Base-by-base conservation (phyloP, 2,113 vertebrate species). In the Salvator merianae region DNA sequence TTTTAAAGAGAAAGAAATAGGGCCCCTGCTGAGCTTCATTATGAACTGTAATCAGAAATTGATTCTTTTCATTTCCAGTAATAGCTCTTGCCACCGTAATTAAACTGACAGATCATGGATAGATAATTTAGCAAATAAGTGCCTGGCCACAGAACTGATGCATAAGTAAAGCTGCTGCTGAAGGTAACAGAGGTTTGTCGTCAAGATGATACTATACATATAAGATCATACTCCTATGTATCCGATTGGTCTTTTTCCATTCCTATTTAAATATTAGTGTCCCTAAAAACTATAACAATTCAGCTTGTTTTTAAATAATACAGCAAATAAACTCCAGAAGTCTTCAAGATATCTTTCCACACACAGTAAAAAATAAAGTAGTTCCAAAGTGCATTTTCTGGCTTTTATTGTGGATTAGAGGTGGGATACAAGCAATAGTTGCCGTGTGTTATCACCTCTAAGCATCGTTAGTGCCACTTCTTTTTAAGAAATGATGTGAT, bases 51-150 rank as follows among this genome's bases (percentile, higher is more conserved):
- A 86, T 71, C 73, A 82, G 73, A 86, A 85, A 86, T 69, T 86
- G 86, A 86, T 68, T 68, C 62, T 90, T 88, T 87, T 53, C 83
- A 84, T 86, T 47, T 77, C 70, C 26, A 76, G 81, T 83, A 73
- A 4, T 63, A 47, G 77, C 74, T 79, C 84, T 66, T 89, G 89
- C 82, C 88, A 81, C 43, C 79, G 13, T 75, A 77, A 88, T 40
- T 40, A 79, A 88, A 83, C 38, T 84, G 34, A 66, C 36, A 76
- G 90, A 73, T 0, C 34, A 24, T 62, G 77, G 59, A 62, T 6
- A 53, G 32, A 69, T 65, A 78, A 84, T 38, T 81, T 30, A 40
- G 38, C 28, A 91, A 79, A 87, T 43, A 32, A 36, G 20, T 24
- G 76, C 16, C 71, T 40, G 32, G 79, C 4, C 5, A 76, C 82